Conservation (phyloP, 2,113 vertebrate species). For the Hydrolagus affinis region DNA sequence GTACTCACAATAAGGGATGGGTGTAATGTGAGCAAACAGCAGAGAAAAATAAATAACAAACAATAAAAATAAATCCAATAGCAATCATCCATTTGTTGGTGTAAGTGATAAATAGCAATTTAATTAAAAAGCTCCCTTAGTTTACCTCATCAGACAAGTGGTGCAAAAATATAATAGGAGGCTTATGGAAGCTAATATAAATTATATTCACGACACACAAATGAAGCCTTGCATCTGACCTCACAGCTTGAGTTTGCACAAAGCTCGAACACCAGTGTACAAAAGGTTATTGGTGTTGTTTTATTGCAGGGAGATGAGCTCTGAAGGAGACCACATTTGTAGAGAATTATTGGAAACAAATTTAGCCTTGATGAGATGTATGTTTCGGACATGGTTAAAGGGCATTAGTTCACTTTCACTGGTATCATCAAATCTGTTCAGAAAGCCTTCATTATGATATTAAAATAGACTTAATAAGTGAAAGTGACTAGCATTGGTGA, state of each 20-base stretch:
- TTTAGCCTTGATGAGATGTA: slow-evolving; percentile 60
- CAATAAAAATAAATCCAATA: not conserved
- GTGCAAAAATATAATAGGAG: not conserved
- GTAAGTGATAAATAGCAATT: not conserved
- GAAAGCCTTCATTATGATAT: slow-evolving; percentile 98
- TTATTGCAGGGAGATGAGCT: slow-evolving; percentile 51
- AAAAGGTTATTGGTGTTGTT: slow-evolving; percentile 67
- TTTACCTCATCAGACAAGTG: not conserved
- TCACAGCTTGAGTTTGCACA: slow-evolving; percentile 19
- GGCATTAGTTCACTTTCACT: slow-evolving; percentile 71
- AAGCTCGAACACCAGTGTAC: slow-evolving; percentile 25
- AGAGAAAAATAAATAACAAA: too few species aligned
- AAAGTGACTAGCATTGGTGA: slow-evolving; percentile 98
- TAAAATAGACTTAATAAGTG: slow-evolving; percentile 99
- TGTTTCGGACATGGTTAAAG: slow-evolving; percentile 62
- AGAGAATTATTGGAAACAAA: slow-evolving; percentile 65
- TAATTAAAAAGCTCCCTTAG: not conserved
- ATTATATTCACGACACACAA: slow-evolving; percentile 6
- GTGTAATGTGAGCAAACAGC: too few species aligned
- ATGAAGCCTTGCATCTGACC: slow-evolving; percentile 22
- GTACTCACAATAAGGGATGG: too few species aligned
- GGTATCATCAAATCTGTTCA: slow-evolving; percentile 86
- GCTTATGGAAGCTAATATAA: not conserved
- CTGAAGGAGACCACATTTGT: slow-evolving; percentile 56
- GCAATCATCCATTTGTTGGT: too few species aligned